phyloP scores from a whole-genome alignment of 2,113 vertebrate genomes.

The Eleginops maclovinus region DNA sequence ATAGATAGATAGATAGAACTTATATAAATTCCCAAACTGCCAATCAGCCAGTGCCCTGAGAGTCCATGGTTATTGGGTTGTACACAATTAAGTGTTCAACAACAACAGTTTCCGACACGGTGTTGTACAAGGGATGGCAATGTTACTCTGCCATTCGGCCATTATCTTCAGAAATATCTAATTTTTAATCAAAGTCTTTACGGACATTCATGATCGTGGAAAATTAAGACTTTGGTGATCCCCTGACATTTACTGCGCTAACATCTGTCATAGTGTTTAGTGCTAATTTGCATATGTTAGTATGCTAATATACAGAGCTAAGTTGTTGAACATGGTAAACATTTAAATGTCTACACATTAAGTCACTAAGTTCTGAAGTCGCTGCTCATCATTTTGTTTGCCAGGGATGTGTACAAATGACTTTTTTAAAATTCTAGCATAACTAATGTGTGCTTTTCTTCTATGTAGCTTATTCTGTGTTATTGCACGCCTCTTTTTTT shows the following conservation, averaged over 20 bases:
- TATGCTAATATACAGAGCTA: background rate
- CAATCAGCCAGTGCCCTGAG: background rate
- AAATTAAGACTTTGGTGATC: background rate
- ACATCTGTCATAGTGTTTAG: background rate
- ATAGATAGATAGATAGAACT: too few species aligned
- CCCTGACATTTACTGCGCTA: background rate
- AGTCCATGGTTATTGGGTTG: background rate
- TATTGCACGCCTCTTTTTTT: too few species aligned
- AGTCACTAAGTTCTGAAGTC: too few species aligned
- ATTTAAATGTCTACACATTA: too few species aligned
- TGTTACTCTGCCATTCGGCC: background rate
- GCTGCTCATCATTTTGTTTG: too few species aligned
- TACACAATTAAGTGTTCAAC: background rate
- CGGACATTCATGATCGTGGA: background rate
- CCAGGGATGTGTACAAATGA: too few species aligned
- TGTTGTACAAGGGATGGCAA: background rate
- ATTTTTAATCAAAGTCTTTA: background rate
- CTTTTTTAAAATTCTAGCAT: too few species aligned
- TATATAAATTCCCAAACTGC: conserved; percentile 19
- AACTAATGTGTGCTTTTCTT: too few species aligned
- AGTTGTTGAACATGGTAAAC: conserved; percentile 1
- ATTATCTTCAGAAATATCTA: too few species aligned
- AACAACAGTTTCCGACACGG: background rate
- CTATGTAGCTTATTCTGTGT: too few species aligned
- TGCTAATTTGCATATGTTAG: background rate